Evolutionary conservation across 1,140 invertebrate species (phyloP), one percentile per base, ranked within the genome.

Genomic region (Drosophila orena): DNA sequence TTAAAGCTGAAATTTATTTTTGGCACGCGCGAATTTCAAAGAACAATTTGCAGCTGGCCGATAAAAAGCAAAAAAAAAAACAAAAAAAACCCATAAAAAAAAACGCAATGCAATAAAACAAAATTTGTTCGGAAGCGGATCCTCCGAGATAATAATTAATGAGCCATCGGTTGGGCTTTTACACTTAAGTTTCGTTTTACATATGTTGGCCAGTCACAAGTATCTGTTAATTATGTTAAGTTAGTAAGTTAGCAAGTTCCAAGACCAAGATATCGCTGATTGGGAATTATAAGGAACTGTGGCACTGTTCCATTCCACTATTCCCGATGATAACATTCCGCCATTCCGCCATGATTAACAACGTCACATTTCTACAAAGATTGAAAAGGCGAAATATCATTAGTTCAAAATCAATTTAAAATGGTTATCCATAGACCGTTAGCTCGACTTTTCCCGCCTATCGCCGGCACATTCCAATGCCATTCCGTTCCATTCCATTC

Each of bases 1-100:
- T 54, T 66, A 46, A 69, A 54, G 60, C 49, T 57, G 50, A 57
- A 70, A 47, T 70, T 70, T 71, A 70, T 71, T 70, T 71, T 70
- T 71, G 68, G 68, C 68, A 71, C 68, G 68, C 64, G 68, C 65
- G 50, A 42, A 69, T 55, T 56, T 69, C 42, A 68, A 55, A 56
- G 35, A 69, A 56, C 24, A 56, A 35, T 38, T 42, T 71, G 64
- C 68, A 71, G 68, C 68, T 71, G 68, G 20, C 43, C 10, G n/a
- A 14, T 15, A 8, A 65, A 35, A 43, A 27, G 20, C 24, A 38
- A 17, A 22, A 43, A 35, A 22, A 24, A 24, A 24, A 22, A 22
- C 20, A 22, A 2, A 22, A 22, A 22, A 22, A 2, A 22, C 2
- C 2, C 44, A 55, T 4, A 44, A 17, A 22, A 42, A 27, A 22